Evolutionary conservation across 1,140 invertebrate genomes (phyloP).

Genomic region (Neoseiulus cucumeris): DNA sequence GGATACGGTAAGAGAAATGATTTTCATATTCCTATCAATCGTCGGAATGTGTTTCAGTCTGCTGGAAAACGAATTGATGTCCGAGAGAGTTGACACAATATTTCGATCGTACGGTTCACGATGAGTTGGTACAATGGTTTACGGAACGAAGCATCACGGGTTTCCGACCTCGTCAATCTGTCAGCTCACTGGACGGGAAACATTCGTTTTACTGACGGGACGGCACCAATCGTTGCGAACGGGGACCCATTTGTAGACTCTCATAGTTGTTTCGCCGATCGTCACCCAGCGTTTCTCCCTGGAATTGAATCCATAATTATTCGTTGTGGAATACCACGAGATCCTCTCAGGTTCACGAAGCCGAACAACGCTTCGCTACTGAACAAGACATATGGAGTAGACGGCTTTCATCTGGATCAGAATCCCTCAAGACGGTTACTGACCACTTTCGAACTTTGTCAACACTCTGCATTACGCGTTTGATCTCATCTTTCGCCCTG

Average conservation of each 20-base stretch:
- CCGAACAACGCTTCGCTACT: too few species aligned
- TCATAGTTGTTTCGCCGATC: conserved; percentile 91
- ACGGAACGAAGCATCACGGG: too few species aligned
- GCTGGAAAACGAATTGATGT: too few species aligned
- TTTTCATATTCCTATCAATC: too few species aligned
- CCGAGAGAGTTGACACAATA: neutral
- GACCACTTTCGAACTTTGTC: conserved; percentile 96
- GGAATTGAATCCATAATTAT: too few species aligned
- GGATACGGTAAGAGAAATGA: too few species aligned
- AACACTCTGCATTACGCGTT: conserved; percentile 91
- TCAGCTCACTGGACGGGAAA: conserved; percentile 11
- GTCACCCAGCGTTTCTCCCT: conserved; percentile 98
- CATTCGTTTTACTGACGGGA: neutral
- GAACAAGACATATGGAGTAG: too few species aligned
- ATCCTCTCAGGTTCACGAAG: too few species aligned
- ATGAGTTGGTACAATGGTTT: too few species aligned
- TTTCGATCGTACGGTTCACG: neutral
- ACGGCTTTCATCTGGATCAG: too few species aligned
- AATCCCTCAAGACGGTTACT: conserved; percentile 23
- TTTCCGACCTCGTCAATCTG: neutral
- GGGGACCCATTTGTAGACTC: conserved; percentile 95
- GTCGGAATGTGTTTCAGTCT: too few species aligned
- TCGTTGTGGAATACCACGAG: too few species aligned
- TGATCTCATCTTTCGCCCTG: conserved; percentile 95
- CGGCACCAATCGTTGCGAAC: conserved; percentile 23